phyloP scores from a whole-genome alignment of 1,140 invertebrate genomes.

The Lordiphosa stackelbergi region DNA sequence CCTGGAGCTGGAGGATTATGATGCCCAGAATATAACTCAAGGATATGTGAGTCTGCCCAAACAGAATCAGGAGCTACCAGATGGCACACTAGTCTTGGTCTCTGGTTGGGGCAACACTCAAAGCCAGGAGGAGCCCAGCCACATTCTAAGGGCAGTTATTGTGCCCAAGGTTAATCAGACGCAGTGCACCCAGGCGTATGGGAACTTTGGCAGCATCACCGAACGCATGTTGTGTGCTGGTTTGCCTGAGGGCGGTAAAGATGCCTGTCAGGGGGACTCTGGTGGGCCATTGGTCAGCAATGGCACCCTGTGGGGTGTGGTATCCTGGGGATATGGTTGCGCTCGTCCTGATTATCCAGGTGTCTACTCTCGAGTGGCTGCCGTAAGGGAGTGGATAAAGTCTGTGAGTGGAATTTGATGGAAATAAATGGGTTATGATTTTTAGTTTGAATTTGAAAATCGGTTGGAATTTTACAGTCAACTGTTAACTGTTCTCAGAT shows the following conservation, averaged over 20 bases:
- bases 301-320: conserved; percentile 78
- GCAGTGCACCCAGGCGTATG: conserved; percentile 67
- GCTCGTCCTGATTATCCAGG: conserved; percentile 78
- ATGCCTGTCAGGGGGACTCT: conserved; percentile 83
- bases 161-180: conserved; percentile 73
- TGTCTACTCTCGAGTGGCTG: conserved; percentile 79
- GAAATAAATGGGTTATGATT: background rate
- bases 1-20: conserved; percentile 49
- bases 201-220: conserved; percentile 77
- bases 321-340: conserved; percentile 81
- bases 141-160: conserved; percentile 72
- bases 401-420: conserved; percentile 41
- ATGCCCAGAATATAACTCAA: conserved; percentile 21
- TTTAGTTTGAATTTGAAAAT: background rate
- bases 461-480: background rate
- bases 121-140: conserved; percentile 31
- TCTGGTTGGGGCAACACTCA: conserved; percentile 78
- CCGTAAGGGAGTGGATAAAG: conserved; percentile 77
- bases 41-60: conserved; percentile 44
- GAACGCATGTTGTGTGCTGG: conserved; percentile 85
- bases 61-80: conserved; percentile 39
- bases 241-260: conserved; percentile 81
- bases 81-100: conserved; percentile 63
- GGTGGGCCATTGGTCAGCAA: conserved; percentile 77
- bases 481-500: background rate